Conservation (phyloP, 2,797 vertebrate species). For the Australoheros facetus region DNA sequence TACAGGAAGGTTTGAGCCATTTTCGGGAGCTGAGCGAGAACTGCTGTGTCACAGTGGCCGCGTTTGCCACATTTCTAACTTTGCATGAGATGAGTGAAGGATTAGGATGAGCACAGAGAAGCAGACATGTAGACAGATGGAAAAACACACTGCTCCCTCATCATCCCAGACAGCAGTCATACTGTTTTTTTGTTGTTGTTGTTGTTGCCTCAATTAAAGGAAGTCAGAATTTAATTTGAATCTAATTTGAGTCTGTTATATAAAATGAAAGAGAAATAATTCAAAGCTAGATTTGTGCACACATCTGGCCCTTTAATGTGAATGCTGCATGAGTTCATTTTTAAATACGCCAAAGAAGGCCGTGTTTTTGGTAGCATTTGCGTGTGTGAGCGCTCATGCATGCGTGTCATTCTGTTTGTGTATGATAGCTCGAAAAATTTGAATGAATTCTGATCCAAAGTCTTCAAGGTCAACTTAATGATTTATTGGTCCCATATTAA, state of each 20-base stretch:
- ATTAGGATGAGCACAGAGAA: constrained; percentile 19
- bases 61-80: not conserved
- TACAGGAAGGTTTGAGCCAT: constrained; percentile 15
- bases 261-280: not conserved
- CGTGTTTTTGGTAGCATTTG: too few relatives aligned
- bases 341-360: too few relatives aligned
- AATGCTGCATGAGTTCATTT: not conserved
- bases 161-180: constrained; percentile 3
- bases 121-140: constrained; percentile 6
- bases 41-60: constrained; percentile 1
- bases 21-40: constrained; percentile 25
- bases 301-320: not conserved
- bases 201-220: not conserved
- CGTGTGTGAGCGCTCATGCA: too few relatives aligned
- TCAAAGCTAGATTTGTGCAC: not conserved
- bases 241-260: not conserved
- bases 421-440: too few relatives aligned
- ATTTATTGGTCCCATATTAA: too few relatives aligned
- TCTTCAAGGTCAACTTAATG: too few relatives aligned
- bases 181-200: not conserved
- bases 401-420: too few relatives aligned
- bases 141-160: not conserved
- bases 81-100: constrained; percentile 15
- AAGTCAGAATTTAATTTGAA: not conserved
- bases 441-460: too few relatives aligned